Evolutionary conservation across 2,888 invertebrate species (phyloP).

Genomic region (Ditula angustiorana): DNA sequence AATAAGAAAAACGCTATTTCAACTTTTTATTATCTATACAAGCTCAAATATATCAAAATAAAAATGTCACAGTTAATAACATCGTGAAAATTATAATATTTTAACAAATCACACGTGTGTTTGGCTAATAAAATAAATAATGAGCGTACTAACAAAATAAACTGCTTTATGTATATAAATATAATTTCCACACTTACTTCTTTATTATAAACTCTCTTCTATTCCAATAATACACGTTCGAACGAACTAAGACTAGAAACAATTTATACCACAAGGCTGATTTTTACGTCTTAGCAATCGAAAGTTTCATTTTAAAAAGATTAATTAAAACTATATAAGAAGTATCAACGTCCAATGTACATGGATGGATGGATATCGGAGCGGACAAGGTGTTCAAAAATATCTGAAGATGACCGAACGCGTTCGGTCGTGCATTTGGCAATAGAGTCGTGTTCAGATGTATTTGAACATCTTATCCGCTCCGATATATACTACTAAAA

Average conservation of each 20-base stretch:
- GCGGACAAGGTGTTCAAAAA: too few species aligned
- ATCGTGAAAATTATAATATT: background rate
- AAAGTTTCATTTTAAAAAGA: background rate
- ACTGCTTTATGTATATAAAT: conserved; percentile 7
- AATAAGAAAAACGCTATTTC: conserved; percentile 10
- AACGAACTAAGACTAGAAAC: conserved; percentile 59
- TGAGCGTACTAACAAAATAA: conserved; percentile 17
- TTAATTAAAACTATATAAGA: background rate
- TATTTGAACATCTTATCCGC: too few species aligned
- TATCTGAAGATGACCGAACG: too few species aligned
- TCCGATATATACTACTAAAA: too few species aligned
- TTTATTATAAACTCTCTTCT: conserved; percentile 34
- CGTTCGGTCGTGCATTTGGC: too few species aligned
- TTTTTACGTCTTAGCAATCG: background rate
- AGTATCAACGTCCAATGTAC: too few species aligned
- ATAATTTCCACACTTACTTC: conserved; percentile 22
- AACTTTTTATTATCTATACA: conserved; percentile 25
- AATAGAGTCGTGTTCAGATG: too few species aligned
- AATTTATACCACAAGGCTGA: conserved; percentile 8
- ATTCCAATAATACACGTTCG: conserved; percentile 37
- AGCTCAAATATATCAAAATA: conserved; percentile 23
- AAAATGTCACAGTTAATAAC: conserved; percentile 4
- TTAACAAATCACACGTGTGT: conserved; percentile 5
- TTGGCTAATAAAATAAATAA: conserved; percentile 8
- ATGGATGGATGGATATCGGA: too few species aligned